Evolutionary conservation across 2,888 invertebrate genomes (phyloP), one percentile per base, ranked within the genome.

Genomic region (Lingula anatina): DNA sequence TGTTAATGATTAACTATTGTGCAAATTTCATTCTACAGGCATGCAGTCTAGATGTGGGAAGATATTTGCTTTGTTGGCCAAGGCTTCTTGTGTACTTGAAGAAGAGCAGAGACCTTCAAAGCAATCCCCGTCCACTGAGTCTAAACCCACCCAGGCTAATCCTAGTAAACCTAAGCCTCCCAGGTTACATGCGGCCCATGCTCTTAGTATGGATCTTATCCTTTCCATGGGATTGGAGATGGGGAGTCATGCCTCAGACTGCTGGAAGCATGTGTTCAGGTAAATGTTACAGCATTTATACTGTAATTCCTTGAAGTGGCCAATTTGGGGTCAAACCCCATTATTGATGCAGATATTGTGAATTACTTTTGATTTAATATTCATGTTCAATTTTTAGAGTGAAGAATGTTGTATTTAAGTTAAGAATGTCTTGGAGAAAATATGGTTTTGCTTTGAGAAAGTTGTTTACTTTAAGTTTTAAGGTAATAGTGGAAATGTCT

Each of bases 261-360:
- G 95, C 67, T 96, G 96, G 96, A 88, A 89, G 56, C 93, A 96
- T 71, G 90, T 96, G 53, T 92, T 97, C 72, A 86, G 88, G 75
- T 73, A 46, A 39, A 18, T 27, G 2, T 3, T 28, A 24, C n/a
- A n/a, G n/a, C n/a, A n/a, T n/a, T n/a, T n/a, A n/a, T n/a, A 24
- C 25, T 25, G 7, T 4, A 23, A 23, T 12, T n/a, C 42, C 5
- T 41, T n/a, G n/a, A n/a, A n/a, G n/a, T n/a, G n/a, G n/a, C n/a
- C n/a, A n/a, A n/a, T n/a, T n/a, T n/a, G n/a, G n/a, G n/a, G n/a
- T n/a, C n/a, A n/a, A n/a, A n/a, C n/a, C n/a, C n/a, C n/a, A n/a
- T n/a, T n/a, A n/a, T n/a, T n/a, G n/a, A n/a, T n/a, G n/a, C n/a
- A n/a, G n/a, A n/a, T n/a, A n/a, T n/a, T n/a, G n/a, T n/a, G n/a